Conservation (phyloP, 2,113 vertebrate genomes). For the Nothocercus julius region DNA sequence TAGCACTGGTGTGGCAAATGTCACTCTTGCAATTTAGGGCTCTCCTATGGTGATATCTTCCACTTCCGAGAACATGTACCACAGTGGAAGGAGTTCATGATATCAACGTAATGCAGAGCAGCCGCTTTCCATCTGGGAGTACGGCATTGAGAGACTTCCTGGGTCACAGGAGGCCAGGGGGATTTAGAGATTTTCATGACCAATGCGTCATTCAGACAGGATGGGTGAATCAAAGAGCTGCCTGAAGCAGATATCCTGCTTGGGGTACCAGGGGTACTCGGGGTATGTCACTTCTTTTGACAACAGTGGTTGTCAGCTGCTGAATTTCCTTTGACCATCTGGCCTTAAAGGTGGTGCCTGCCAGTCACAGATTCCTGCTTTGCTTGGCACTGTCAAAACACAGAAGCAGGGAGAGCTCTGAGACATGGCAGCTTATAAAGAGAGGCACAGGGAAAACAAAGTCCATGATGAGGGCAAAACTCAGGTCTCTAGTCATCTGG, state of each 20-base stretch:
- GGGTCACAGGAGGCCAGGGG: too few species aligned
- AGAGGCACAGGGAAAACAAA: accelerated
- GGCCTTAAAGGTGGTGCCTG: accelerated
- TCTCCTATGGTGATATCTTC: not conserved
- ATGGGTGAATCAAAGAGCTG: not conserved
- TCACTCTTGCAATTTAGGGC: not conserved
- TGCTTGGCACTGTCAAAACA: not conserved
- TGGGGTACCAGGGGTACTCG: not conserved
- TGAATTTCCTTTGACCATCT: not conserved
- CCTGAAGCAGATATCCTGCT: not conserved
- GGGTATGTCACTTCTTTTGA: not conserved
- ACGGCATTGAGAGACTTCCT: not conserved
- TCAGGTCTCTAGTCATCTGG: accelerated
- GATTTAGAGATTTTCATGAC: not conserved
- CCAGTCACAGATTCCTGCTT: not conserved
- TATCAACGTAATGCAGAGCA: not conserved
- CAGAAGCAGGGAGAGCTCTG: not conserved
- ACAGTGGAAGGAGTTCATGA: accelerated
- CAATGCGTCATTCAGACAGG: accelerated
- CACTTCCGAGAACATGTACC: not conserved
- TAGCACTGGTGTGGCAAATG: not conserved
- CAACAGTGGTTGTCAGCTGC: not conserved
- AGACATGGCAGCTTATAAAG: not conserved
- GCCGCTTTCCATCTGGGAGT: not conserved
- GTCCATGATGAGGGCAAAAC: not conserved